Evolutionary conservation across 2,888 invertebrate genomes (phyloP).

Genomic region (Tetanocera ferruginea): DNA sequence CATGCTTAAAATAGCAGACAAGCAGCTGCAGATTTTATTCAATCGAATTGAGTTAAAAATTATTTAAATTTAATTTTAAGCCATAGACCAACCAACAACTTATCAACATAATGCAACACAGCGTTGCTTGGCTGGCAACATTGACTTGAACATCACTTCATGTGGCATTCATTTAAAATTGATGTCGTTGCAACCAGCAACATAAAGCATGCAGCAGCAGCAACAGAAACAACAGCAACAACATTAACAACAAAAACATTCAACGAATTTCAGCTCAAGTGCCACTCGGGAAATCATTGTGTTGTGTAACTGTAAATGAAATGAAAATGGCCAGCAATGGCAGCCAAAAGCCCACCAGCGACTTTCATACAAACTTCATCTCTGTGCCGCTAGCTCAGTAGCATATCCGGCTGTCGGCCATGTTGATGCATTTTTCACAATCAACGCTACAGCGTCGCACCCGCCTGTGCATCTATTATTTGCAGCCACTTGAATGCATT

Average conservation of each 20-base stretch:
- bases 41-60: not conserved
- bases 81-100: not conserved
- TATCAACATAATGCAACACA: not conserved
- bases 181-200: not conserved
- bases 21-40: not conserved
- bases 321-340: constrained; percentile 52
- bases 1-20: no score
- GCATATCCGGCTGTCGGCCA: not conserved
- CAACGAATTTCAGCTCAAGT: constrained; percentile 49
- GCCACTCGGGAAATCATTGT: constrained; percentile 63
- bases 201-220: constrained; percentile 41
- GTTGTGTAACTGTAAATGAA: constrained; percentile 52
- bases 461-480: not conserved
- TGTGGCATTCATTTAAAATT: not conserved
- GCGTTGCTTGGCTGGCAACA: not conserved
- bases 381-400: constrained; percentile 10
- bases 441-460: not conserved
- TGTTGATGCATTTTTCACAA: constrained; percentile 20
- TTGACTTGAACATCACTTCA: constrained; percentile 1
- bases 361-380: not conserved
- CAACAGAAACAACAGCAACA: constrained; percentile 44
- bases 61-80: not conserved
- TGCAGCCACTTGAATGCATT: constrained; percentile 10
- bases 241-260: constrained; percentile 39
- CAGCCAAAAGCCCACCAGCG: constrained; percentile 36